phyloP scores from a whole-genome alignment of 2,888 invertebrate genomes.

The Frankliniella intonsa region DNA sequence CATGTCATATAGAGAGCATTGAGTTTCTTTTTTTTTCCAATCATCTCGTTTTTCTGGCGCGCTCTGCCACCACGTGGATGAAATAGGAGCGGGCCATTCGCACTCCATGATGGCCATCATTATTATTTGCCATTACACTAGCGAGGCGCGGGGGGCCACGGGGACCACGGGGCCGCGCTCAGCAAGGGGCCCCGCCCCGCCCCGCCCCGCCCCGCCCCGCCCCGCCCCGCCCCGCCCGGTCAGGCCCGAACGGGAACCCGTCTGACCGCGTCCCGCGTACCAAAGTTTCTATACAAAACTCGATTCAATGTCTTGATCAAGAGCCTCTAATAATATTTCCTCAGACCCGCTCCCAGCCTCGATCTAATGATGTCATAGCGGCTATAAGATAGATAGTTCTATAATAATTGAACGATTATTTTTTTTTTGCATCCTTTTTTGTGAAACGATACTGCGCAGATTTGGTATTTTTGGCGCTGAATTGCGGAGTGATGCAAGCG shows the following conservation, averaged over 20 bases:
- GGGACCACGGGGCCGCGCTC: neutral
- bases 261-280: neutral
- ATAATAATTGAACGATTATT: too few species aligned
- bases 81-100: neutral
- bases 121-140: neutral
- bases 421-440: too few species aligned
- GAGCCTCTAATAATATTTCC: neutral
- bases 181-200: neutral
- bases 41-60: too few species aligned
- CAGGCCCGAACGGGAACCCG: neutral
- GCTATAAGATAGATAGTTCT: neutral
- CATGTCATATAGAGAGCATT: too few species aligned
- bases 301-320: constrained; percentile 25
- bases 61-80: too few species aligned
- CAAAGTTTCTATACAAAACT: neutral
- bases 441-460: too few species aligned
- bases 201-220: too few species aligned
- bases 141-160: neutral
- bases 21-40: too few species aligned
- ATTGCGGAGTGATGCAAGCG: neutral
- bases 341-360: neutral
- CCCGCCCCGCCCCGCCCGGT: neutral
- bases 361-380: neutral
- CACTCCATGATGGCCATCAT: constrained; percentile 8
- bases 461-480: neutral